Conservation (phyloP, 35 echinoderm and acorn worm species). For the Apostichopus parvimensis region DNA sequence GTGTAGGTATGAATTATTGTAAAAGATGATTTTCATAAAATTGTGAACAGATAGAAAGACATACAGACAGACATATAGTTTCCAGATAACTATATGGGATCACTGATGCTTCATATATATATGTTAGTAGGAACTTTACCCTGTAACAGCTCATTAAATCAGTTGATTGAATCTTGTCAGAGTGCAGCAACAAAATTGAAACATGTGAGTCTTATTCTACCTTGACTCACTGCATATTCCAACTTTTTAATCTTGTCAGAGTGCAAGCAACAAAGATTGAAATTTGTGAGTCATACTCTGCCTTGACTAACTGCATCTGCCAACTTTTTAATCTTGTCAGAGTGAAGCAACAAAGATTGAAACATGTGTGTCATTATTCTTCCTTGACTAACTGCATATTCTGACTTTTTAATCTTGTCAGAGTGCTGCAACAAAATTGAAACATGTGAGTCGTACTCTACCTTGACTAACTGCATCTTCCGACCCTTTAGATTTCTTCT, state of each 20-base stretch:
- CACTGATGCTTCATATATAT: too few relatives aligned
- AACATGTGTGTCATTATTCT: background rate
- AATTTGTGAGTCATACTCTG: too few relatives aligned
- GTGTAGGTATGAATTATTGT: too few relatives aligned
- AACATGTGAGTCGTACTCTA: background rate
- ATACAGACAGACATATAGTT: too few relatives aligned
- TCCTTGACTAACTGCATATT: background rate
- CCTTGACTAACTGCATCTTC: slow-evolving; percentile 4
- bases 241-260: background rate
- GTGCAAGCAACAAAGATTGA: background rate
- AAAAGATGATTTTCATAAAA: too few relatives aligned
- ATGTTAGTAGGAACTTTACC: too few relatives aligned
- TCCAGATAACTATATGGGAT: too few relatives aligned
- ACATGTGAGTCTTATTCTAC: background rate
- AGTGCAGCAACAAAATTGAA: too few relatives aligned
- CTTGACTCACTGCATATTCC: background rate
- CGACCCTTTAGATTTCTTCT: background rate
- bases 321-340: background rate
- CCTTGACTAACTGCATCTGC: background rate
- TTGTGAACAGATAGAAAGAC: too few relatives aligned
- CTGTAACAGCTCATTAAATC: too few relatives aligned
- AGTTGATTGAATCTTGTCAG: too few relatives aligned
- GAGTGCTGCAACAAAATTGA: background rate
- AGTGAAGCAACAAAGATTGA: background rate
- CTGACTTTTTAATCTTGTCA: background rate